Base-by-base conservation (phyloP, 2,797 vertebrate species). In the Sebastes vulpes region DNA sequence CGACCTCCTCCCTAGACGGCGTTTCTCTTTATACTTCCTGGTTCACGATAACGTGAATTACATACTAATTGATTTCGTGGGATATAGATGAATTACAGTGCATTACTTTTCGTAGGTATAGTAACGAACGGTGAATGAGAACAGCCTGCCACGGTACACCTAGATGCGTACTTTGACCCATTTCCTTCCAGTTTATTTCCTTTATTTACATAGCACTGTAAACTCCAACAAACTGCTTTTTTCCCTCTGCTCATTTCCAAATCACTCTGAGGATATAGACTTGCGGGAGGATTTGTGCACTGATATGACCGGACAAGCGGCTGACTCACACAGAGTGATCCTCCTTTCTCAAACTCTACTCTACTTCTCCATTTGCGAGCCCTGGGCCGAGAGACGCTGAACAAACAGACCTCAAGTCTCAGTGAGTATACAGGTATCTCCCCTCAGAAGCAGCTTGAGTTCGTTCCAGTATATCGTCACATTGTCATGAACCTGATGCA, bases 341-440 rank as follows among this genome's bases (percentile, higher is more conserved):
- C 48, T 70, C 74, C 26, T 23, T 29, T 20, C 60, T 71, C 42
- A 61, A 72, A 70, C 72, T 66, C 52, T 3, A 56, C 50, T 48
- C 16, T 7, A 56, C 50, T 48, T 16, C 68, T 71, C 21, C 2
- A 26, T 64, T 31, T 58, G 65, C 65, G 14, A 32, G 35, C 77
- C 79, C 53, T 52, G 53, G 46, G 77, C 31, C 23, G 11, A 32
- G 68, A 57, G 35, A 57, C 65, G 18, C 32, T 63, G 77, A 68
- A 76, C 74, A 79, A 74, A 79, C 79, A 80, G 72, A 70, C 42
- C 69, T 72, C 12, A 2, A 56, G 73, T 71, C 60, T 74, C 53
- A 20, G 59, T 48, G 72, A 78, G 64, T 63, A 35, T 56, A 59
- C 77, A 75, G 65, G 65, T 58, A 12, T 26, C 21, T 68, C 77